Base-by-base conservation (phyloP, 1,140 invertebrate genomes). In the Eubasilissa regina region DNA sequence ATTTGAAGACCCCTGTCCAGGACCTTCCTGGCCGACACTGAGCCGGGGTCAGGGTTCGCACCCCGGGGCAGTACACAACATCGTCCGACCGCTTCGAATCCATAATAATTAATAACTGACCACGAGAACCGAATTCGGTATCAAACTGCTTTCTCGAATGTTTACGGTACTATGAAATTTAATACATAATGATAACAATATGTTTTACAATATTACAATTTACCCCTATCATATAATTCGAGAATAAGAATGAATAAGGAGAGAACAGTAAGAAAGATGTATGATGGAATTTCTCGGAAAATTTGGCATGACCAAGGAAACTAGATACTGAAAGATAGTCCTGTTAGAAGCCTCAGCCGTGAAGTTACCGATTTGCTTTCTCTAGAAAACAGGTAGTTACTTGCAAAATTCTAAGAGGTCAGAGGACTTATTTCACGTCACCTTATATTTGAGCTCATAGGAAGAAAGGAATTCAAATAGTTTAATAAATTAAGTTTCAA, bases 61-160 rank as follows among this genome's bases (percentile, higher is more conserved):
- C 55, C 77, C 81, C 78, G 78, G 25, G 81, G 81, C 77, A 60
- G 25, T 70, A 70, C 45, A 66, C 56, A 48, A 48, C 17, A 80
- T 47, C 62, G 55, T 58, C 64, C 17, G 58, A 82, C 81, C 80
- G 80, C 80, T 73, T 77, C 80, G 78, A 79, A 79, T 82, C 68
- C 81, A 82, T 80, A 82, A 82, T 82, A 82, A 82, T 82, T 82
- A 82, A 82, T 82, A 82, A 80, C 78, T 58, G 75, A 53, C 58
- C 62, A 44, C 51, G 62, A 44, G 70, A 35, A 74, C 77, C 58
- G 13, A 79, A 79, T 79, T 72, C 66, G 68, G 58, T 55, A 58
- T 53, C 12, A 58, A 74, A 78, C 75, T 6, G 51, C 43, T 13
- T 70, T 70, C 47, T 47, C 9, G 13, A 68, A 4, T 12, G 21